These are phyloP conservation scores for Scrobipalpa atriplicella DNA, from an alignment of 2,888 invertebrate species.

Conservation along the genomic window DNA sequence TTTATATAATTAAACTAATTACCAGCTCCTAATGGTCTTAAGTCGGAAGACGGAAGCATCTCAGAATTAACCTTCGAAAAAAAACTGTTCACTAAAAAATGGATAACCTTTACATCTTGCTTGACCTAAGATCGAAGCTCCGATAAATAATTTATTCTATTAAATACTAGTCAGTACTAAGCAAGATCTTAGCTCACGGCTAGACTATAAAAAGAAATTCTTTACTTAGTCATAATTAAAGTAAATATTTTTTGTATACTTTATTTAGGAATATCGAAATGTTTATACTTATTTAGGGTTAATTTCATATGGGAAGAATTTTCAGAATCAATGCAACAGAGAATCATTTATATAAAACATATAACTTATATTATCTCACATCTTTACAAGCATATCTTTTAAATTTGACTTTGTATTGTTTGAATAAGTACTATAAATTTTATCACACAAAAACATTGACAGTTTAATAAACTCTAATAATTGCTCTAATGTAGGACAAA, in stretches of 20 bases:
- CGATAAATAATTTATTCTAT: neutral
- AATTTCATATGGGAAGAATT: too few relatives aligned
- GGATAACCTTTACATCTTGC: slow-evolving; percentile 7
- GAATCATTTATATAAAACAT: too few relatives aligned
- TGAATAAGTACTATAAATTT: too few relatives aligned
- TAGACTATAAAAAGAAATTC: neutral
- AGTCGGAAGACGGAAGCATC: slow-evolving; percentile 15
- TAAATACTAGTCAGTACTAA: neutral
- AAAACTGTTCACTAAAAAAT: slow-evolving; percentile 3
- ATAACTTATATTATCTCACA: too few relatives aligned
- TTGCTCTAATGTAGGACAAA: neutral
- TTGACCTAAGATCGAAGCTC: neutral
- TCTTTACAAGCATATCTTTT: too few relatives aligned
- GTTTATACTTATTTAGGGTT: too few relatives aligned
- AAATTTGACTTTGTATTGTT: too few relatives aligned
- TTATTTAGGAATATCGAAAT: too few relatives aligned
- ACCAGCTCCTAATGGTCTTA: neutral
- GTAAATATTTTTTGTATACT: too few relatives aligned
- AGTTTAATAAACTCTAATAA: neutral
- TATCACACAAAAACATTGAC: too few relatives aligned
- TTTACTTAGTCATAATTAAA: too few relatives aligned
- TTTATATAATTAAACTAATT: neutral
- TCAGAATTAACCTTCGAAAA: neutral
- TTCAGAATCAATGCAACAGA: too few relatives aligned
- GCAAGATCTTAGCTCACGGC: neutral